Conservation (phyloP, 2,888 invertebrate species). For the Amblyjoppa proteus region DNA sequence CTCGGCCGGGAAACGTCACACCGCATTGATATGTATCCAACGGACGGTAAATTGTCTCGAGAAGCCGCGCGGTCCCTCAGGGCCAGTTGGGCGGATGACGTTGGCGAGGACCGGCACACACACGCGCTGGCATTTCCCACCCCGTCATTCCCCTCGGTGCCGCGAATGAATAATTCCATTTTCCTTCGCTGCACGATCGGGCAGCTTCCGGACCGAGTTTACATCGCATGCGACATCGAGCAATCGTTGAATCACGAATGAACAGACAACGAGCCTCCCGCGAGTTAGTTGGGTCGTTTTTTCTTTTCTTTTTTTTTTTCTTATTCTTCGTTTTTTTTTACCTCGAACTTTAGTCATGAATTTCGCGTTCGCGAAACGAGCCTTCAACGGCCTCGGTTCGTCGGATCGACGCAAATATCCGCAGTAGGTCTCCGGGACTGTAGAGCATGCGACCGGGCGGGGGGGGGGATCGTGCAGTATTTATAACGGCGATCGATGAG, state of each 20-base stretch:
- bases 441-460: constrained; percentile 48
- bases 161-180: constrained; percentile 43
- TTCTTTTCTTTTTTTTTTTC: neutral
- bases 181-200: neutral
- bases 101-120: constrained; percentile 5
- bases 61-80: constrained; percentile 38
- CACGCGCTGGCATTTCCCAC: neutral
- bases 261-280: neutral
- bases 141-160: neutral
- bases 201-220: neutral
- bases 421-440: constrained; percentile 69
- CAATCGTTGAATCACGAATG: constrained; percentile 6
- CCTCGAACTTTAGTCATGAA: constrained; percentile 6
- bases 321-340: neutral
- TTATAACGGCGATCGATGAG: constrained; percentile 79
- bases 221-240: neutral
- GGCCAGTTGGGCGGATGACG: constrained; percentile 51
- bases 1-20: constrained; percentile 24
- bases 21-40: constrained; percentile 52
- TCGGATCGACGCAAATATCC: constrained; percentile 62
- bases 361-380: constrained; percentile 16
- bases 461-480: constrained; percentile 76
- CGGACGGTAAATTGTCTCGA: constrained; percentile 59
- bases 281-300: neutral
- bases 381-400: constrained; percentile 37